Conservation (phyloP, 2,113 vertebrate genomes). For the Psittacara wagleri region DNA sequence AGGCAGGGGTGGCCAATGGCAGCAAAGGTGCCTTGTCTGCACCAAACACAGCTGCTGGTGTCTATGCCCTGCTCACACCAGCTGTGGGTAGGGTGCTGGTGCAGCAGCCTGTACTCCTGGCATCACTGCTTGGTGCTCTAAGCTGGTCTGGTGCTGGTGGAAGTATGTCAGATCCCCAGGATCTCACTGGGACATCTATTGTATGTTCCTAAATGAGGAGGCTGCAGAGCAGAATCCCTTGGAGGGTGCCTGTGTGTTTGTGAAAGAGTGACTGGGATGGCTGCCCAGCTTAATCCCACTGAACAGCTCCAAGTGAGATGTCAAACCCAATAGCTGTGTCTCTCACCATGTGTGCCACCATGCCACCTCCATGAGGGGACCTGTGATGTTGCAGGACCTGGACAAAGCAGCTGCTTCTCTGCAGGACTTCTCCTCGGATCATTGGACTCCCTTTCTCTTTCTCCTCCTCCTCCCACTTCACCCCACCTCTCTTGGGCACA, state of each 20-base stretch:
- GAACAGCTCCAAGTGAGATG: not conserved
- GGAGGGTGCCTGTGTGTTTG: not conserved
- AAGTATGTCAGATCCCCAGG: not conserved
- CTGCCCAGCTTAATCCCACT: not conserved
- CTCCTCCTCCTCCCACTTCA: not conserved
- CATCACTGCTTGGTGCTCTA: not conserved
- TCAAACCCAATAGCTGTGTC: not conserved
- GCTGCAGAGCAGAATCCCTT: not conserved
- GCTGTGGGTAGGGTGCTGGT: not conserved
- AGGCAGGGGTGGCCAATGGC: not conserved
- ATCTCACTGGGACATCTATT: not conserved
- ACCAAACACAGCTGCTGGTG: not conserved
- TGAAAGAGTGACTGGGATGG: not conserved
- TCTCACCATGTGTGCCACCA: not conserved
- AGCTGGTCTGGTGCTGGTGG: not conserved
- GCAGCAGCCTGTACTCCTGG: not conserved
- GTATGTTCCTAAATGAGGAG: not conserved
- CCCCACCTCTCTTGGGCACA: not conserved
- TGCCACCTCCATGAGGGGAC: accelerated
- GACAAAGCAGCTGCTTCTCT: not conserved
- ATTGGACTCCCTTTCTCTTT: not conserved
- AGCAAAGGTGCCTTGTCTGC: not conserved
- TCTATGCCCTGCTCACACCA: not conserved
- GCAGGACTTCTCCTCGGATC: not conserved
- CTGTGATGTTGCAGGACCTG: not conserved